These are phyloP conservation scores for Zaprionus bogoriensis DNA, from an alignment of 2,888 invertebrate genomes.

Conservation along the genomic window DNA sequence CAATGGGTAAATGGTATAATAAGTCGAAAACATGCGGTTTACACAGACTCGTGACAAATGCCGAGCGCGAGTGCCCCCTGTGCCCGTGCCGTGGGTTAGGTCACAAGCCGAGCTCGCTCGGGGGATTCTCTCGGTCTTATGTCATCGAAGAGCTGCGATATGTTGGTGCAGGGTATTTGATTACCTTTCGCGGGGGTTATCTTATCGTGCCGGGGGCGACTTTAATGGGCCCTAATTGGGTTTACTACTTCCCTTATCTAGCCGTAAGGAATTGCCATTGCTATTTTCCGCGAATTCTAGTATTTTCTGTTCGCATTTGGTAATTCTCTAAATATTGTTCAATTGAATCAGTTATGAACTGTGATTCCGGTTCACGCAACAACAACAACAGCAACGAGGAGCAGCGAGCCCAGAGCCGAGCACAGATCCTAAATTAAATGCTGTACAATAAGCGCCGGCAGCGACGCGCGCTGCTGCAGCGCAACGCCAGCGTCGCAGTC, in stretches of 20 bases:
- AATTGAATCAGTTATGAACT: slow-evolving; percentile 59
- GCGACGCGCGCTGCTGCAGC: slow-evolving; percentile 2
- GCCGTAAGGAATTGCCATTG: slow-evolving; percentile 1
- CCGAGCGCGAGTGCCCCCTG: no score
- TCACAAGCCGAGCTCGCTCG: no score
- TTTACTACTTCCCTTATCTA: slow-evolving; percentile 8
- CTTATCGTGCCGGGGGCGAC: slow-evolving; percentile 1
- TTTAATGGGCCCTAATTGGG: slow-evolving; percentile 8
- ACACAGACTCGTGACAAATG: no score
- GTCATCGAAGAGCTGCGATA: no score
- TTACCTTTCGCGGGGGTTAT: no score
- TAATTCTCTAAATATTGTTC: slow-evolving; percentile 39
- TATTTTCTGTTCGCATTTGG: slow-evolving; percentile 6
- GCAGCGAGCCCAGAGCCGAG: no score
- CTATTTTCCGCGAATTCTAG: neutral
- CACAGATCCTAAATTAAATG: slow-evolving; percentile 56
- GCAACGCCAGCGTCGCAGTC: neutral
- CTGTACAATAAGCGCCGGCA: slow-evolving; percentile 53
- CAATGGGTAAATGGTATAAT: no score
- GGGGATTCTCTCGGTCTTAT: no score
- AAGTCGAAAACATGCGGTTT: no score
- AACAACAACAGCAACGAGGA: no score
- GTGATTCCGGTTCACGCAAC: slow-evolving; percentile 57
- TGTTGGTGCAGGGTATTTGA: no score
- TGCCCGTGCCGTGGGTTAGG: no score